Base-by-base conservation (phyloP, 2,113 vertebrate species). In the Rhea pennata region DNA sequence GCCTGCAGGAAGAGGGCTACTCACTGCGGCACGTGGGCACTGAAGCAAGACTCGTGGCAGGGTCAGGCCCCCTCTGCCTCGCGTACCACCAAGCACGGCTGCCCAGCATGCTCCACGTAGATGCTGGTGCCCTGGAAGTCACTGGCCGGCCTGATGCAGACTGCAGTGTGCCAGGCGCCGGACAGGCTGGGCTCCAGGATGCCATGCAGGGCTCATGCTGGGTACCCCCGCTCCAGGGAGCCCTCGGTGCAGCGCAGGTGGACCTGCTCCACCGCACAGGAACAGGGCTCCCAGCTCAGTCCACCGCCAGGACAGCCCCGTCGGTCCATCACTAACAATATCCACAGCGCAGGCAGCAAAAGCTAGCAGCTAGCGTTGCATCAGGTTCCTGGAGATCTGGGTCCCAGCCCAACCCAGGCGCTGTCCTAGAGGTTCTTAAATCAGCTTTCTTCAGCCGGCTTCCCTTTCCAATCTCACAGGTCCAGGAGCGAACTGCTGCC, bases 1-100 rank as follows among this genome's bases (percentile, higher is more conserved):
- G 98, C 98, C 94, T 98, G 98, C 54, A 98, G 97, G 96, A 98
- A 98, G n/a, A 99, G 93, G 19, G 96, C 98, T 10, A 98, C 97
- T 66, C 90, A 78, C 4, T 94, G 97, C 0, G 95, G 91, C 0
- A 67, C 93, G 13, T 95, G 97, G 10, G 96, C 95, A 4, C 97
- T 96, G 93, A 98, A 98, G 92, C 98, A 98, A 84, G 98, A 96
- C 53, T 98, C 98, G 10, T 91, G 98, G 61, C n/a, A 93, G 39
- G 88, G 56, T 72, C 22, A 70, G 51, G 83, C 82, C 19, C 53
- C 96, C 33, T 61, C 83, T 3, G 87, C 83, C 74, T 98, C 96
- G 11, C 96, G 89, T 29, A 96, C 31, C 97, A 98, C 85, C 84
- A 98, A 93, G 40, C 97, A 90, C 87, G 99, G 97, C 87, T 97